Percentiles rank a stretch among this genome's conserved stretches.
Evolutionary conservation across 2,888 invertebrate species (phyloP).

Genomic region (Abscondita cerata): DNA sequence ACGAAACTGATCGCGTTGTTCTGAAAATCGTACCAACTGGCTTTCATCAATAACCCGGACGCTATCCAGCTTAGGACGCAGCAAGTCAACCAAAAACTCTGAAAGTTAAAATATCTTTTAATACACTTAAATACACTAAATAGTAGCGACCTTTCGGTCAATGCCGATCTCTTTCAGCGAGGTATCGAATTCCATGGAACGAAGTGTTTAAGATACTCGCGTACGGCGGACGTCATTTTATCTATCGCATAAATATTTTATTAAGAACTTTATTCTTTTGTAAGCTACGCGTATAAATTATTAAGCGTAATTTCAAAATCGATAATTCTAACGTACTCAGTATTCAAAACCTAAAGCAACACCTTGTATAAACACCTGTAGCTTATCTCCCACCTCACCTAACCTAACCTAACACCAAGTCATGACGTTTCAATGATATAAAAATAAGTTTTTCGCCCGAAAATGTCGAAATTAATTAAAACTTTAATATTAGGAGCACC

Average conservation of each 20-base stretch:
- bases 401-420: no score
- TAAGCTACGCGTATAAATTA: no score
- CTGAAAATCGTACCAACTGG: conserved; percentile 68
- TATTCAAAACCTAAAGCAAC: no score
- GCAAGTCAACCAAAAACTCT: conserved; percentile 74
- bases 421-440: no score
- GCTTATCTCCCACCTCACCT: no score
- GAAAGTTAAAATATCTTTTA: no score
- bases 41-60: conserved; percentile 67
- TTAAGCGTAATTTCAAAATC: no score
- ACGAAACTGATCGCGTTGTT: conserved; percentile 79
- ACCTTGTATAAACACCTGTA: no score
- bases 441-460: background rate
- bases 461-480: conserved; percentile 65
- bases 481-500: conserved; percentile 92
- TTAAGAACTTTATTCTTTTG: no score
- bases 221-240: conserved; percentile 3
- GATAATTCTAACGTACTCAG: no score
- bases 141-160: conserved; percentile 74
- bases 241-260: no score
- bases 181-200: conserved; percentile 73
- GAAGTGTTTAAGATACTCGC: conserved; percentile 55
- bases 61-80: conserved; percentile 73
- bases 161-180: conserved; percentile 70
- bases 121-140: no score